A percentile compares a stretch with the other conserved stretches of the same genome.
These are phyloP conservation scores for Philopedon plagiatum DNA, from an alignment of 2,888 invertebrate genomes.

Conservation along the genomic window DNA sequence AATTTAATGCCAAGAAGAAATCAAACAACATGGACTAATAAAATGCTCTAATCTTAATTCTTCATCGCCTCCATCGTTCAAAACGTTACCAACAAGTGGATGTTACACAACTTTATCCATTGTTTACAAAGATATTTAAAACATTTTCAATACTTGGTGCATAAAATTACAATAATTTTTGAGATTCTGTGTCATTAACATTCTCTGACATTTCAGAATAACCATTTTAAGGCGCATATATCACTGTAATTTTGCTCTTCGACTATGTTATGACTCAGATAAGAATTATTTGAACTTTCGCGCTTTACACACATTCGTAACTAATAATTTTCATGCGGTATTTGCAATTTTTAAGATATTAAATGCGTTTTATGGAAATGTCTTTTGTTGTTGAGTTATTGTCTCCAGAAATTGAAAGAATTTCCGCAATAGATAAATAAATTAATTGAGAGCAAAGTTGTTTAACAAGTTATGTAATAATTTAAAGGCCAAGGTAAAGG, in stretches of 20 bases:
- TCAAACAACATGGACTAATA: neutral
- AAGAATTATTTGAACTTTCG: conserved; percentile 19
- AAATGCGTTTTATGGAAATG: conserved; percentile 12
- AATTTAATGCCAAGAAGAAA: neutral
- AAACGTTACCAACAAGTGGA: conserved; percentile 3
- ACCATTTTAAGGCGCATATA: conserved; percentile 13
- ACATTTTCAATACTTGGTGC: conserved; percentile 22
- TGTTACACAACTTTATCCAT: conserved; percentile 26
- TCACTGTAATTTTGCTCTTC: conserved; percentile 24
- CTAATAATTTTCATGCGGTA: conserved; percentile 14
- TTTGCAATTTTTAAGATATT: conserved; percentile 5
- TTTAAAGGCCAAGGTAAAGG: neutral
- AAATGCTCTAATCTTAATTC: neutral
- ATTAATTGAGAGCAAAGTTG: neutral
- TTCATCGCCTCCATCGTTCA: neutral
- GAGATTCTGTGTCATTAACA: conserved; percentile 39
- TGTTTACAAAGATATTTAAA: conserved; percentile 20
- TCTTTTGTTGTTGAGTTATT: neutral
- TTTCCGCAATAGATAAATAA: neutral
- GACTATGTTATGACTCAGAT: conserved; percentile 15
- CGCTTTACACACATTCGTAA: conserved; percentile 4
- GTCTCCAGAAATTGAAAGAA: conserved; percentile 14
- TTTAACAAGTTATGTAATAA: neutral
- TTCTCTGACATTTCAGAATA: conserved; percentile 36
- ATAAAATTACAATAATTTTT: conserved; percentile 38